These are phyloP conservation scores for Apis laboriosa DNA, from an alignment of 1,140 invertebrate genomes.

Conservation along the genomic window DNA sequence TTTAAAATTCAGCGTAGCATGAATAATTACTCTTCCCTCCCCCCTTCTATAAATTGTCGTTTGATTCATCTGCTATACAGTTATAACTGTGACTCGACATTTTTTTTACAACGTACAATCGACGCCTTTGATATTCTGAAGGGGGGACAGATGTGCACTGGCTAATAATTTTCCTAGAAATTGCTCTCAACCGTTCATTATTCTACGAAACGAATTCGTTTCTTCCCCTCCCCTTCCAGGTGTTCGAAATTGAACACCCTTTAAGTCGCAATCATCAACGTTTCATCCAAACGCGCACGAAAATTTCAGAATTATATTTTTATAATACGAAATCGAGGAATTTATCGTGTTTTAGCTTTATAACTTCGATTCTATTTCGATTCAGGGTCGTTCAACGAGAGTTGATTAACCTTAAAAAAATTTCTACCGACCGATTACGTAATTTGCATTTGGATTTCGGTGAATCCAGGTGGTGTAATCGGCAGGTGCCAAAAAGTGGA, in stretches of 20 bases:
- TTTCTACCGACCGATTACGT: background rate
- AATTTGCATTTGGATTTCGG: background rate
- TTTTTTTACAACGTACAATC: background rate
- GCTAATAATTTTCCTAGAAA: slow-evolving; percentile 10
- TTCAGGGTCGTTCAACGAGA: too few relatives aligned
- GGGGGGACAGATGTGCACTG: background rate
- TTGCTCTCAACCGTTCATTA: background rate
- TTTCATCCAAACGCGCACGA: background rate
- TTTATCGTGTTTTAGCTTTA: too few relatives aligned
- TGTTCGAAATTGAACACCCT: background rate
- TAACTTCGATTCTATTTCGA: too few relatives aligned
- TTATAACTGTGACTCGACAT: background rate
- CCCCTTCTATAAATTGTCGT: background rate
- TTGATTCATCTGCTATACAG: background rate
- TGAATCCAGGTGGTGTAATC: slow-evolving; percentile 32
- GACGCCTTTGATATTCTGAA: background rate
- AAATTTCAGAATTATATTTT: too few relatives aligned
- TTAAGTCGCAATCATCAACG: background rate
- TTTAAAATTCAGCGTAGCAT: background rate
- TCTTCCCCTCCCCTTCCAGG: too few relatives aligned
- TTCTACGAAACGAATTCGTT: background rate
- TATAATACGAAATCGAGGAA: too few relatives aligned
- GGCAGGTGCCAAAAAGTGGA: slow-evolving; percentile 49
- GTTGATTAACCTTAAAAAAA: background rate
- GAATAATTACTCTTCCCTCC: slow-evolving; percentile 1